Conservation (phyloP, 1,140 invertebrate species). For the Euura saliciscinereae region DNA sequence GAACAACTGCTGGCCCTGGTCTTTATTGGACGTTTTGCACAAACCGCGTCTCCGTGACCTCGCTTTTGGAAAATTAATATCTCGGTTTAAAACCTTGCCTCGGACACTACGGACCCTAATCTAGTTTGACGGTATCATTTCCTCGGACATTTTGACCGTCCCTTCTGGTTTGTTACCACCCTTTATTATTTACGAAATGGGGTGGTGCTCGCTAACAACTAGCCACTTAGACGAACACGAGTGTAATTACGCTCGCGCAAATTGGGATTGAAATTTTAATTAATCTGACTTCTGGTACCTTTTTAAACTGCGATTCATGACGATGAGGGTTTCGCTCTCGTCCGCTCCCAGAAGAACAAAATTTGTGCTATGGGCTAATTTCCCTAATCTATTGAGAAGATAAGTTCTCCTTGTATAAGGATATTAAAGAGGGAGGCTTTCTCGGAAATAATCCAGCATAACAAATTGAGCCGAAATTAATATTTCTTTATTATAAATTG, state of each 20-base stretch:
- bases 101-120: not conserved
- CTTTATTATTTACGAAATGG: not conserved
- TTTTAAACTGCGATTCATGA: too few species aligned
- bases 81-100: not conserved
- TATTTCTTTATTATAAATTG: slow-evolving; percentile 6
- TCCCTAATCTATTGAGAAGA: too few species aligned
- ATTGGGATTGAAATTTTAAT: slow-evolving; percentile 1
- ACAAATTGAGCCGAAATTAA: not conserved
- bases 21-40: not conserved
- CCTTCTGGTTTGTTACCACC: not conserved
- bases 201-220: not conserved
- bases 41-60: not conserved
- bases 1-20: not conserved
- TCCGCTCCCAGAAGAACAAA: too few species aligned
- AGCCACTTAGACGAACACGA: not conserved
- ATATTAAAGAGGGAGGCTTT: not conserved
- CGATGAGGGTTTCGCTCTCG: too few species aligned
- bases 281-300: not conserved
- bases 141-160: not conserved
- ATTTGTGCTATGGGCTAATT: too few species aligned
- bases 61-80: slow-evolving; percentile 6
- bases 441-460: not conserved
- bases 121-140: not conserved
- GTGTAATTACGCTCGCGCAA: not conserved
- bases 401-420: too few species aligned